phyloP scores from a whole-genome alignment of 2,113 vertebrate genomes.

The Lontra canadensis region DNA sequence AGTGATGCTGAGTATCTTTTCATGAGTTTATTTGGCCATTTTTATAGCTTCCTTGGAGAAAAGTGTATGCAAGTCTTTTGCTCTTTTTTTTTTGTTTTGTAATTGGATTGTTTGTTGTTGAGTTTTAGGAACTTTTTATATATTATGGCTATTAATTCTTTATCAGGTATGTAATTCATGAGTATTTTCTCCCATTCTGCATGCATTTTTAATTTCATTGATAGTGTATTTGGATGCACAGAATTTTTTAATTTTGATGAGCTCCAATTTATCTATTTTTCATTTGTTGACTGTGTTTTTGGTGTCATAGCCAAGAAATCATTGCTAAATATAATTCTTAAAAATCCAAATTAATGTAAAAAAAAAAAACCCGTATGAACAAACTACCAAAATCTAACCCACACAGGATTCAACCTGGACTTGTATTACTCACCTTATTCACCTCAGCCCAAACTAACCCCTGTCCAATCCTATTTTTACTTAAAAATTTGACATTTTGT shows the following conservation, averaged over 20 bases:
- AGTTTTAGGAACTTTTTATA: neutral
- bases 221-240: neutral
- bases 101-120: neutral
- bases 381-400: neutral
- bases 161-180: neutral
- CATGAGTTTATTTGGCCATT: neutral
- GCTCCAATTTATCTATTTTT: neutral
- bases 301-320: neutral
- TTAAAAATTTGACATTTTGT: neutral
- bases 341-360: neutral
- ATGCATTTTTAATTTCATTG: neutral
- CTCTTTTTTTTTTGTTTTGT: neutral
- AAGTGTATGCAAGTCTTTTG: neutral
- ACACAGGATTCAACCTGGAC: neutral
- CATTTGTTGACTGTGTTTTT: neutral
- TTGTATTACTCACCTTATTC: neutral
- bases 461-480: neutral
- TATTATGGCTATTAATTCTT: neutral
- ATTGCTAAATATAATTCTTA: neutral
- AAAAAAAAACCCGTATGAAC: neutral
- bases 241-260: neutral
- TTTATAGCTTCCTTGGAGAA: neutral
- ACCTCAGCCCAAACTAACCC: neutral
- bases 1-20: neutral
- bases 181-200: neutral